phyloP scores from a whole-genome alignment of 2,888 invertebrate genomes.

The Andrena bicolor region DNA sequence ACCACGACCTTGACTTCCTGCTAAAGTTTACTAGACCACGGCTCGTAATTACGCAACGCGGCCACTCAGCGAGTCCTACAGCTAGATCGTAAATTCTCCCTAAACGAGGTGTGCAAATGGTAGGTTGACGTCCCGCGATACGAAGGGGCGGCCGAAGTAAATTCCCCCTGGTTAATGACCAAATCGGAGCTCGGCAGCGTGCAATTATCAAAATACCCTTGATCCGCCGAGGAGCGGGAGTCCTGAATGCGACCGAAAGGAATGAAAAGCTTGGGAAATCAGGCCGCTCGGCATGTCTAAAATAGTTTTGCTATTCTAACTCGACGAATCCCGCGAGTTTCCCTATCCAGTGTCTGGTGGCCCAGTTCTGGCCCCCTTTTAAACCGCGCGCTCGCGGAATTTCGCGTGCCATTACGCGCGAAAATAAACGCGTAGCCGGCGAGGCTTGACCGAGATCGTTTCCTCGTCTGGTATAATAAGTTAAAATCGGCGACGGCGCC shows the following conservation, averaged over 20 bases:
- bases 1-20: conserved; percentile 63
- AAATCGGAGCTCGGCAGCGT: conserved; percentile 31
- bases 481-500: conserved; percentile 18
- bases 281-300: not conserved
- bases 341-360: conserved; percentile 24
- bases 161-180: conserved; percentile 58
- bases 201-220: not conserved
- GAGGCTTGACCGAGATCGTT: conserved; percentile 39
- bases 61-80: conserved; percentile 39
- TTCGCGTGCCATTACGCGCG: conserved; percentile 29
- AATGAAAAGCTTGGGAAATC: not conserved
- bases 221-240: not conserved
- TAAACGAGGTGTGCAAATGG: conserved; percentile 54
- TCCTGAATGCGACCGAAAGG: not conserved
- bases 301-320: conserved; percentile 7
- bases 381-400: conserved; percentile 35
- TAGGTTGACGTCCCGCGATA: conserved; percentile 46
- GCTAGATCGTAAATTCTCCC: conserved; percentile 62
- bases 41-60: conserved; percentile 58
- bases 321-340: not conserved
- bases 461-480: not conserved
- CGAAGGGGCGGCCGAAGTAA: conserved; percentile 51
- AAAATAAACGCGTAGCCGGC: conserved; percentile 34
- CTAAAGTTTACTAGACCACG: conserved; percentile 52
- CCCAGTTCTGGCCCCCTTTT: conserved; percentile 36